These are phyloP conservation scores for Triplophysa bombifrons DNA, from an alignment of 2,797 vertebrate species.

Conservation along the genomic window DNA sequence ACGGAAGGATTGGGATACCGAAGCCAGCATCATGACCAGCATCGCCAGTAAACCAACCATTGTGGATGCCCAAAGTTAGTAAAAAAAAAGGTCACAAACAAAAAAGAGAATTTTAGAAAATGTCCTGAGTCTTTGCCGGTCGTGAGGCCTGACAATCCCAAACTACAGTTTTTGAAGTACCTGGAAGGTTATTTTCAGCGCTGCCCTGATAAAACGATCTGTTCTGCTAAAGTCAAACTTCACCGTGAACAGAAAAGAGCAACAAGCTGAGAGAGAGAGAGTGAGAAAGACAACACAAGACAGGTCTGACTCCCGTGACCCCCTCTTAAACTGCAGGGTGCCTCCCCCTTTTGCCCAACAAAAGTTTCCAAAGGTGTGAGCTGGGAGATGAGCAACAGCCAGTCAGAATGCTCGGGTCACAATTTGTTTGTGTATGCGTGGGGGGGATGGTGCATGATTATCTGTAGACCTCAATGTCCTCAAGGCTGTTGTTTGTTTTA, in stretches of 20 bases:
- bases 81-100: conserved; percentile 26
- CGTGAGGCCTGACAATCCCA: conserved; percentile 31
- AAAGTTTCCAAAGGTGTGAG: conserved; percentile 54
- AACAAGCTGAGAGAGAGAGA: conserved; percentile 27
- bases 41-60: conserved; percentile 43
- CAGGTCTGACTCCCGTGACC: conserved; percentile 31
- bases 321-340: conserved; percentile 58
- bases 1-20: conserved; percentile 30
- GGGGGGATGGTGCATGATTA: conserved; percentile 3
- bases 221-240: neutral
- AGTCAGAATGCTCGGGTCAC: conserved; percentile 45
- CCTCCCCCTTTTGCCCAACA: conserved; percentile 41
- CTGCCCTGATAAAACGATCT: neutral
- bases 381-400: conserved; percentile 40
- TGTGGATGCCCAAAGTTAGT: conserved; percentile 3
- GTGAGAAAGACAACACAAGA: conserved; percentile 34
- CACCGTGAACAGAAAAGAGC: conserved; percentile 26
- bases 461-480: neutral
- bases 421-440: conserved; percentile 3
- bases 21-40: conserved; percentile 45
- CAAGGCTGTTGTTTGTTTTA: neutral
- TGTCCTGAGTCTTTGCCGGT: conserved; percentile 43
- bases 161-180: conserved; percentile 2
- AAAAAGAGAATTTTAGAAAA: conserved; percentile 10
- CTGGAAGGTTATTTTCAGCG: neutral